Conservation (phyloP, 2,888 invertebrate genomes). For the Imbricaverruca yamaguchii region DNA sequence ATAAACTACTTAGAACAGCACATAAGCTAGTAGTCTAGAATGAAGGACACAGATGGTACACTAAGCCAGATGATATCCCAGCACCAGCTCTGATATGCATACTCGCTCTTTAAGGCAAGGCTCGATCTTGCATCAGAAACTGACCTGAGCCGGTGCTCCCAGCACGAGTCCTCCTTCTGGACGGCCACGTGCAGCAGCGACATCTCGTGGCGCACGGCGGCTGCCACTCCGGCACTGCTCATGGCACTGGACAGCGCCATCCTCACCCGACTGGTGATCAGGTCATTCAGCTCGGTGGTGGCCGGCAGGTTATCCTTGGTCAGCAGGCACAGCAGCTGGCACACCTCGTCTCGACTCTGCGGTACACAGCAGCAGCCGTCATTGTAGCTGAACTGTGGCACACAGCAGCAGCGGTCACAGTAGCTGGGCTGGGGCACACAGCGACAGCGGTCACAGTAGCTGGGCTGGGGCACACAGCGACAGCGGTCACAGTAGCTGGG, state of each 20-base stretch:
- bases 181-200: slow-evolving; percentile 76
- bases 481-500: too few relatives aligned
- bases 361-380: slow-evolving; percentile 5
- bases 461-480: too few relatives aligned
- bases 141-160: slow-evolving; percentile 78
- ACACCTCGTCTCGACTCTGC: slow-evolving; percentile 77
- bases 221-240: slow-evolving; percentile 61
- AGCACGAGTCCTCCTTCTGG: slow-evolving; percentile 87
- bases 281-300: slow-evolving; percentile 71
- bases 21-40: too few relatives aligned
- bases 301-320: slow-evolving; percentile 77
- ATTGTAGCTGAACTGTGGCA: too few relatives aligned
- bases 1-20: too few relatives aligned
- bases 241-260: slow-evolving; percentile 57
- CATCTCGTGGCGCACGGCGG: slow-evolving; percentile 81
- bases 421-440: too few relatives aligned
- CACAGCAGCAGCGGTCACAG: too few relatives aligned
- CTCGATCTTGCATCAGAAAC: neutral
- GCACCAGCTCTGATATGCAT: too few relatives aligned
- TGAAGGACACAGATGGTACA: too few relatives aligned
- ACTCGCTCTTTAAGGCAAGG: too few relatives aligned
- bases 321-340: slow-evolving; percentile 76
- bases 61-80: too few relatives aligned
- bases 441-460: too few relatives aligned
- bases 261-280: slow-evolving; percentile 69